Evolutionary conservation across 2,888 invertebrate genomes (phyloP).

Genomic region (Epinotia nisella): DNA sequence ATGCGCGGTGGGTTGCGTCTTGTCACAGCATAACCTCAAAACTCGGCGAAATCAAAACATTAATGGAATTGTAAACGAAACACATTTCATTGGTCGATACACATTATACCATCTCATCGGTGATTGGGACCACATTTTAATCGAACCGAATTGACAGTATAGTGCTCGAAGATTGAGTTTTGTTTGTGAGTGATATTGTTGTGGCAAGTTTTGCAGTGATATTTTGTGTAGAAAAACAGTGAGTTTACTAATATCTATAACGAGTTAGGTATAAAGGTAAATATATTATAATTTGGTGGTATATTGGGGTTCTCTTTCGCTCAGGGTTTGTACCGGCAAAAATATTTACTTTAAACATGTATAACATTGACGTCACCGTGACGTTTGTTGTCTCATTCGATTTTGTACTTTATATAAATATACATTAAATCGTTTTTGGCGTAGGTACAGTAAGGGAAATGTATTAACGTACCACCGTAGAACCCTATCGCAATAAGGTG

Average conservation of each 20-base stretch:
- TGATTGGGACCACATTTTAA: conserved; percentile 25
- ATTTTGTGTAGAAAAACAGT: conserved; percentile 6
- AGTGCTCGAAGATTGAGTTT: background rate
- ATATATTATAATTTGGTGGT: background rate
- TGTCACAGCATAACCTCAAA: conserved; percentile 30
- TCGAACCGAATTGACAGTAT: conserved; percentile 10
- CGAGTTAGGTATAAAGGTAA: background rate
- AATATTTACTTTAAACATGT: background rate
- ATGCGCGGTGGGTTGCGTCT: conserved; percentile 9
- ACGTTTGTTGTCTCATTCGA: background rate
- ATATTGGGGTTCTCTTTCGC: conserved; percentile 10
- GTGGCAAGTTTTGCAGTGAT: conserved; percentile 17
- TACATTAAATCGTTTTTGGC: background rate
- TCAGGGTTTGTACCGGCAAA: background rate
- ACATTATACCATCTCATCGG: conserved; percentile 1
- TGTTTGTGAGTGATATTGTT: background rate
- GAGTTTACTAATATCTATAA: background rate
- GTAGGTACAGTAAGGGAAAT: background rate
- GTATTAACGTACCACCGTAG: no score
- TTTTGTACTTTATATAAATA: background rate
- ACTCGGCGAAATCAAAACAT: conserved; percentile 15
- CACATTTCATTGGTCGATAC: conserved; percentile 19
- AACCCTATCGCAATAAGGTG: no score
- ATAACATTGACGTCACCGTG: background rate
- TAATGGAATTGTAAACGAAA: conserved; percentile 1